These are phyloP conservation scores for Pseudopipra pipra DNA, from an alignment of 2,113 vertebrate species.

Conservation along the genomic window DNA sequence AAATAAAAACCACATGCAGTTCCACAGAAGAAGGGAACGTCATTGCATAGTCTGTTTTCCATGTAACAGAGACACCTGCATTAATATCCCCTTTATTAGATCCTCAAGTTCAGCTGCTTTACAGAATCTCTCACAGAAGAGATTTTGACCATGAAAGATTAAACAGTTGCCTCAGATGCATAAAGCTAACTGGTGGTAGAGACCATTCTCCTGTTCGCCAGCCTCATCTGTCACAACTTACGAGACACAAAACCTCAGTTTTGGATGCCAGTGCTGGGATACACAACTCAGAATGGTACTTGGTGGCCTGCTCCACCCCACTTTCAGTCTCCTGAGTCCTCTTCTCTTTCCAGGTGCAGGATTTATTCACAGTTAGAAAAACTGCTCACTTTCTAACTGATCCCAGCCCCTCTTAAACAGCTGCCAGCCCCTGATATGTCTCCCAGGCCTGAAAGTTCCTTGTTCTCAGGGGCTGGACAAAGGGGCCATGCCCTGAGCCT, in stretches of 20 bases:
- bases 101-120: background rate
- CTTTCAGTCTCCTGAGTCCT: background rate
- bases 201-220: background rate
- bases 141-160: background rate
- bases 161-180: background rate
- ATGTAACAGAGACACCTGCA: background rate
- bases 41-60: background rate
- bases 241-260: background rate
- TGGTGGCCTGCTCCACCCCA: background rate
- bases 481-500: background rate
- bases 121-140: background rate
- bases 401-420: background rate
- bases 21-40: background rate
- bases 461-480: background rate
- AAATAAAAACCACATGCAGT: background rate
- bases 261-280: background rate
- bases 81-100: background rate
- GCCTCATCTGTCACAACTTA: background rate
- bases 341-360: background rate
- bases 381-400: background rate
- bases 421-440: background rate
- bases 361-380: background rate
- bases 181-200: background rate
- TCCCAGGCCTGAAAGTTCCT: background rate
- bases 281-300: background rate